phyloP scores from a whole-genome alignment of 2,888 invertebrate genomes.

The Amblyjoppa proteus region DNA sequence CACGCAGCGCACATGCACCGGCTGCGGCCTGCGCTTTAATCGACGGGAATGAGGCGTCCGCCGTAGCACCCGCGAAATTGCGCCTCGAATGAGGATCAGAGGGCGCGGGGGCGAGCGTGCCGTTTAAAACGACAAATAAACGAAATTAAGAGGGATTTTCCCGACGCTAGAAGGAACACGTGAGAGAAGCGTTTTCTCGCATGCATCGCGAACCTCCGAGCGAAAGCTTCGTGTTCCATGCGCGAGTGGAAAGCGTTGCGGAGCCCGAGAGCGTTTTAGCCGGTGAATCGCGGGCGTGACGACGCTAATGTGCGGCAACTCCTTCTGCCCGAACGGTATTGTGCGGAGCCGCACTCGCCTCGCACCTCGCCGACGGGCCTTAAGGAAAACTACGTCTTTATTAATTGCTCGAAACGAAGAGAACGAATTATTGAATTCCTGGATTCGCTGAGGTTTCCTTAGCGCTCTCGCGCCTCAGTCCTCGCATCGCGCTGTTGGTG shows the following conservation, averaged over 20 bases:
- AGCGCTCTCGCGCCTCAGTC: neutral
- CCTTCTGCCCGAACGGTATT: slow-evolving; percentile 39
- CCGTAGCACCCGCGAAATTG: slow-evolving; percentile 17
- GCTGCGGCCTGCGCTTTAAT: neutral
- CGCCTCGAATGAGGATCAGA: slow-evolving; percentile 22
- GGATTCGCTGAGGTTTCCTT: neutral
- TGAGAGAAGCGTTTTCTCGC: slow-evolving; percentile 1
- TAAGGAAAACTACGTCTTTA: slow-evolving; percentile 48
- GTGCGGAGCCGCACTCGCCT: slow-evolving; percentile 8
- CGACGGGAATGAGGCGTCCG: slow-evolving; percentile 5
- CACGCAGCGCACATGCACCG: neutral
- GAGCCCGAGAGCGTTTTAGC: slow-evolving; percentile 25
- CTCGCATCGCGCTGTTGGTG: neutral
- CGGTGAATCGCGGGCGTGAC: slow-evolving; percentile 64
- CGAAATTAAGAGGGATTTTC: slow-evolving; percentile 28
- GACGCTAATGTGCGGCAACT: slow-evolving; percentile 52
- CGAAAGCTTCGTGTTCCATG: slow-evolving; percentile 47
- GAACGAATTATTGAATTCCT: slow-evolving; percentile 27
- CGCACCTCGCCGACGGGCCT: slow-evolving; percentile 4
- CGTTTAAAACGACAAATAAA: neutral
- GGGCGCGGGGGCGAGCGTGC: slow-evolving; percentile 6
- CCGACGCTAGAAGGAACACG: neutral
- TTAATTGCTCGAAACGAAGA: slow-evolving; percentile 44
- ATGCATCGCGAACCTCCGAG: neutral
- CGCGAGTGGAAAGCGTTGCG: slow-evolving; percentile 63